phyloP scores from a whole-genome alignment of 2,113 vertebrate genomes.

The Dasypus novemcinctus region DNA sequence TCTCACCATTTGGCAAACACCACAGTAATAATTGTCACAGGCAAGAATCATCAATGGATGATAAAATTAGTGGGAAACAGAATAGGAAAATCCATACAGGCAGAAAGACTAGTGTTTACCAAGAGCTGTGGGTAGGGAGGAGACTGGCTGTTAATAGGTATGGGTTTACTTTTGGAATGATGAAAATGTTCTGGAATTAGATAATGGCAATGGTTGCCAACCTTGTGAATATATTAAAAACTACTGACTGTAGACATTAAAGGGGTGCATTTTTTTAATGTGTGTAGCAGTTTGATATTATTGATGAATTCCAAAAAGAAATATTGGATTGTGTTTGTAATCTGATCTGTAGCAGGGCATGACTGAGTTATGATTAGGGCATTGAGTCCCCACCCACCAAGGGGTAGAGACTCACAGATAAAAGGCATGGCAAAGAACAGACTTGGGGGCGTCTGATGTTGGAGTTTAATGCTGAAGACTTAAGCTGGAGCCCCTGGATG shows the following conservation, averaged over 20 bases:
- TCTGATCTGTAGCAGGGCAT: no score
- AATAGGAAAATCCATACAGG: neutral
- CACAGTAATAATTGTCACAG: neutral
- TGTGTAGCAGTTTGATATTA: no score
- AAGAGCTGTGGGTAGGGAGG: neutral
- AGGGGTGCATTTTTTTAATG: neutral
- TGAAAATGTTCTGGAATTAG: neutral
- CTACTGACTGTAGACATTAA: neutral
- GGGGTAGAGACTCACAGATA: no score
- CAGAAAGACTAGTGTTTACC: neutral
- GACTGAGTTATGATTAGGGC: no score
- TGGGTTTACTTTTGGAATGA: neutral
- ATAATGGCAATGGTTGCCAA: neutral
- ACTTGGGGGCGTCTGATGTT: no score
- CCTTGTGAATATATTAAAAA: neutral
- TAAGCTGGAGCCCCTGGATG: no score
- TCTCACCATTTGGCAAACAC: neutral
- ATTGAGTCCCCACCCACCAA: no score
- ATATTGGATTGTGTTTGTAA: no score
- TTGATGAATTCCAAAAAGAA: no score
- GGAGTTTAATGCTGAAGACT: no score
- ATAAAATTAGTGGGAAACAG: neutral
- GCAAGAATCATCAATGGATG: neutral
- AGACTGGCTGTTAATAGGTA: neutral
- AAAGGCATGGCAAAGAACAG: no score